Conservation (phyloP, 1,140 invertebrate species). For the Maniola jurtina region DNA sequence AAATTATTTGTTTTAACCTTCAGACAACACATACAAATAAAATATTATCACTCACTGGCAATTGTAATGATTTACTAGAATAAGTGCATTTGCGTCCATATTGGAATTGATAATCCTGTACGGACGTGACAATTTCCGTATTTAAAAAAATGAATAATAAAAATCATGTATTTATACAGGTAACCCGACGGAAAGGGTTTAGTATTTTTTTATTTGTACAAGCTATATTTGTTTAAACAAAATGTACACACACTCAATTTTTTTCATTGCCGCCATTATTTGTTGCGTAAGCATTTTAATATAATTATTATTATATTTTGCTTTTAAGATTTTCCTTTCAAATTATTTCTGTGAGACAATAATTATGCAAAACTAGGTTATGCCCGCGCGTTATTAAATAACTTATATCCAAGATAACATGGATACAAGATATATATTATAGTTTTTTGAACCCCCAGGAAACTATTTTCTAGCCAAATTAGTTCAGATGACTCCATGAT, state of each 20-base stretch:
- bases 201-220: constrained; percentile 5
- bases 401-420: too few species aligned
- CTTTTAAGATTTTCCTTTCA: neutral
- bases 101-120: neutral
- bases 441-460: too few species aligned
- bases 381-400: too few species aligned
- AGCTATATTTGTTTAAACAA: neutral
- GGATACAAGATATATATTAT: too few species aligned
- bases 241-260: constrained; percentile 17
- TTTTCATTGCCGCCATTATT: neutral
- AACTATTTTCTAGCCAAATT: too few species aligned
- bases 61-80: constrained; percentile 10
- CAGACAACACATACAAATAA: constrained; percentile 2
- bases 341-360: neutral
- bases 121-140: constrained; percentile 13
- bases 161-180: constrained; percentile 22
- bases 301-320: neutral
- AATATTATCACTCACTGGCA: constrained; percentile 4
- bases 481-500: too few species aligned
- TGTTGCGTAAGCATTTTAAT: constrained; percentile 18
- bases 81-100: constrained; percentile 10
- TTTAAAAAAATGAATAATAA: constrained; percentile 7
- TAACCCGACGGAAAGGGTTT: neutral
- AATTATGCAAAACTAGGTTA: too few species aligned
- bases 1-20: constrained; percentile 1